These are phyloP conservation scores for Polymixis flavicincta DNA, from an alignment of 2,888 invertebrate species.

Conservation along the genomic window DNA sequence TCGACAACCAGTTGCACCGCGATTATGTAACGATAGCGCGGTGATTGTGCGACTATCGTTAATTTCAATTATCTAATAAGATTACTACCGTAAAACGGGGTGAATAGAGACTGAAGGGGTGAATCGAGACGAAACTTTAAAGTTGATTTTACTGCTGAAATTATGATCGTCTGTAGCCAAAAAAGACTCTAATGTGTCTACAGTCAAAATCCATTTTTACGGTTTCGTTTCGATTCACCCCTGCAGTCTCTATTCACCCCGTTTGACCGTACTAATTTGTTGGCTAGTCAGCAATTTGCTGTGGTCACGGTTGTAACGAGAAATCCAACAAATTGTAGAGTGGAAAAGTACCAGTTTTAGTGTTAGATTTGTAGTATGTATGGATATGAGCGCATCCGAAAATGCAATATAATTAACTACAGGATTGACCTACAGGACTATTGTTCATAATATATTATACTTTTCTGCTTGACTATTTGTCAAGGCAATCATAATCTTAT, in stretches of 20 bases:
- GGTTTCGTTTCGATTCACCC: too few species aligned
- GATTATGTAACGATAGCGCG: slow-evolving; percentile 49
- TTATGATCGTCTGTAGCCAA: too few species aligned
- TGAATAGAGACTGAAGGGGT: too few species aligned
- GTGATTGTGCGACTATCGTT: slow-evolving; percentile 63
- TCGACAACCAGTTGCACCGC: slow-evolving; percentile 52
- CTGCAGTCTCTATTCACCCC: too few species aligned
- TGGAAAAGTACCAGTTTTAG: background rate
- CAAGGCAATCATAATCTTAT: slow-evolving; percentile 21
- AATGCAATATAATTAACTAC: background rate
- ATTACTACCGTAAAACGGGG: too few species aligned
- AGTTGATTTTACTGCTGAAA: too few species aligned
- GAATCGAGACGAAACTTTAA: too few species aligned
- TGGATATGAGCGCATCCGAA: background rate
- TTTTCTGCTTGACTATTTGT: background rate
- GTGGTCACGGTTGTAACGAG: slow-evolving; percentile 17
- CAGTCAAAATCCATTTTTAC: too few species aligned
- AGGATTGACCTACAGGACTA: too few species aligned
- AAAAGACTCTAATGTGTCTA: too few species aligned
- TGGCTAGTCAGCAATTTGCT: slow-evolving; percentile 23
- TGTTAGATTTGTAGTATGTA: background rate
- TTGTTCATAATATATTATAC: too few species aligned
- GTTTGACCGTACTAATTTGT: slow-evolving; percentile 58
- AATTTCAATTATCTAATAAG: slow-evolving; percentile 67
- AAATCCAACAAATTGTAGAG: background rate